Conservation (phyloP, 2,797 vertebrate genomes). For the Oceanodroma leucorhoa region DNA sequence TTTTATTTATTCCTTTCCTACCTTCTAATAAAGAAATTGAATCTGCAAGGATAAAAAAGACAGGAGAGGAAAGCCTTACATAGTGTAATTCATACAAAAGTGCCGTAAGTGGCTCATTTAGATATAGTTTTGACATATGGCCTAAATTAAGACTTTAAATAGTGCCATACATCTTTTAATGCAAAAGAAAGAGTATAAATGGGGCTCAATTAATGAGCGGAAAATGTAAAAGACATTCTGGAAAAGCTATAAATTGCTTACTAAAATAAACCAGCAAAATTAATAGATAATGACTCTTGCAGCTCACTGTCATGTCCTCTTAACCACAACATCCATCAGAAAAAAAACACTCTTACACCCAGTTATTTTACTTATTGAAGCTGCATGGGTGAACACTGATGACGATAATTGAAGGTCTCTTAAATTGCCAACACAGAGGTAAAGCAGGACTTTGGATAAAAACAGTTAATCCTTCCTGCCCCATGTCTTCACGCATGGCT, state of each 20-base stretch:
- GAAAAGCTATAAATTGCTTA: constrained; percentile 58
- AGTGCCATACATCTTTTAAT: constrained; percentile 61
- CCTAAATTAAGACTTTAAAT: constrained; percentile 63
- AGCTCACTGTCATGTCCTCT: constrained; percentile 50
- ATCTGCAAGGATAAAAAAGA: constrained; percentile 6
- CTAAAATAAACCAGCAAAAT: constrained; percentile 62
- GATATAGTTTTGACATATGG: constrained; percentile 39
- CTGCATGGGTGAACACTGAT: neutral
- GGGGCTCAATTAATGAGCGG: constrained; percentile 42
- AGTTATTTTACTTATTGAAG: constrained; percentile 23
- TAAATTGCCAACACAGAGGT: neutral
- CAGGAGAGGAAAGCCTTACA: neutral
- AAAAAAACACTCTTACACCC: neutral
- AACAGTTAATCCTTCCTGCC: neutral
- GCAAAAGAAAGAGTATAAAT: constrained; percentile 52
- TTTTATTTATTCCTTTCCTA: neutral
- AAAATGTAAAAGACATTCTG: constrained; percentile 53
- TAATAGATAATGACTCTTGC: constrained; percentile 49
- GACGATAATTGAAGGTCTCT: neutral
- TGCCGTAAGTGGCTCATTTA: constrained; percentile 34
- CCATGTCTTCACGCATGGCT: fast-evolving
- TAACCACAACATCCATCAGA: constrained; percentile 48
- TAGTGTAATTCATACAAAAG: constrained; percentile 32
- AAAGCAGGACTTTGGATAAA: neutral
- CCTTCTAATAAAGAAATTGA: neutral